A percentile compares a stretch with the other conserved stretches of the same genome.
These are phyloP conservation scores for Tenthredo scrophulariae DNA, from an alignment of 2,888 invertebrate species.

Conservation along the genomic window DNA sequence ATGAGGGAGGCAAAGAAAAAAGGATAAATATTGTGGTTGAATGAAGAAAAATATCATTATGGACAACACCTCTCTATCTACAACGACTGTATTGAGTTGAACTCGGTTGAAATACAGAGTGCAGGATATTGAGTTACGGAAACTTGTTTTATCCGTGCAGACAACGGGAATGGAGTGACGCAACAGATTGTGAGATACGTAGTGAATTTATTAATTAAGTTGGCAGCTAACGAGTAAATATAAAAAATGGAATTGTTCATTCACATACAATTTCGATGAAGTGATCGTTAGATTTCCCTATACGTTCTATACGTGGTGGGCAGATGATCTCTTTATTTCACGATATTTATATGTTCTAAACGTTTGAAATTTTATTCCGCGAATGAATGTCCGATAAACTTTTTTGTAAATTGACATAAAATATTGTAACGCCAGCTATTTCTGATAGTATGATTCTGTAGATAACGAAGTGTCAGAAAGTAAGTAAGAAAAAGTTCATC, in stretches of 20 bases:
- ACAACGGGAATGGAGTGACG: neutral
- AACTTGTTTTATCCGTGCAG: slow-evolving; percentile 38
- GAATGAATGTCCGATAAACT: neutral
- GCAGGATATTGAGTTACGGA: slow-evolving; percentile 22
- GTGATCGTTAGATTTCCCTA: neutral
- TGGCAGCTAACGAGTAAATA: neutral
- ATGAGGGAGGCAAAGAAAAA: neutral
- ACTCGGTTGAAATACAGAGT: neutral
- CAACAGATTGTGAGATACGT: slow-evolving; percentile 15
- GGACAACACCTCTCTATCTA: slow-evolving; percentile 14
- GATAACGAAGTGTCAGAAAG: neutral
- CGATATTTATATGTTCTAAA: neutral
- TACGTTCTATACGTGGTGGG: neutral
- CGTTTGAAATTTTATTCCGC: neutral
- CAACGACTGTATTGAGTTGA: neutral
- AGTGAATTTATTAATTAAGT: slow-evolving; percentile 33
- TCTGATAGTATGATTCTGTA: neutral
- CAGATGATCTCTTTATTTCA: neutral
- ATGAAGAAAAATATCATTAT: neutral
- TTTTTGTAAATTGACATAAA: neutral
- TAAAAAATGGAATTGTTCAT: neutral
- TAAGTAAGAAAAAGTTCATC: slow-evolving; percentile 11
- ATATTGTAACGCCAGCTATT: neutral
- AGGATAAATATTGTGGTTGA: neutral
- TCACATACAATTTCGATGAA: slow-evolving; percentile 3